Evolutionary conservation across 2,888 invertebrate species (phyloP).

Genomic region (Himalopsyche tibetana): DNA sequence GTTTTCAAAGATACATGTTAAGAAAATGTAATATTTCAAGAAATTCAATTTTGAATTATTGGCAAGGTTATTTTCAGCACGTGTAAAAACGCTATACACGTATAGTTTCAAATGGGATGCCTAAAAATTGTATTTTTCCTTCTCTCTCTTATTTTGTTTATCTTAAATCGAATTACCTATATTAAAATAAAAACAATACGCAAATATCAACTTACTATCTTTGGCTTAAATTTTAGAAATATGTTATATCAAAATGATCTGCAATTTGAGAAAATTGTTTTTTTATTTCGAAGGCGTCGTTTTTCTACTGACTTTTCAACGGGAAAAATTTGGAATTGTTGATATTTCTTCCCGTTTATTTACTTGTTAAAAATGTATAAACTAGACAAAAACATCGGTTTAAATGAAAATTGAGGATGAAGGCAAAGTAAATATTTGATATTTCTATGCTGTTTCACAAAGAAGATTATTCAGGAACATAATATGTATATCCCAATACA

Average conservation of each 20-base stretch:
- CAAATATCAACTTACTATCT: background rate
- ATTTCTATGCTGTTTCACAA: too few species aligned
- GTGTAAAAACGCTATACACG: too few species aligned
- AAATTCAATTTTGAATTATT: too few species aligned
- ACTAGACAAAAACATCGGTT: background rate
- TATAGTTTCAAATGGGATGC: too few species aligned
- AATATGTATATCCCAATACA: too few species aligned
- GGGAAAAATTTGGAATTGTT: background rate
- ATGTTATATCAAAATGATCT: background rate
- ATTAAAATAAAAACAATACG: background rate
- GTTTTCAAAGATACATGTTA: too few species aligned
- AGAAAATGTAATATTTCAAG: too few species aligned
- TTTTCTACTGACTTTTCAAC: background rate
- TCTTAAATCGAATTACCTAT: too few species aligned
- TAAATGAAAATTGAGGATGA: background rate
- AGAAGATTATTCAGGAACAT: too few species aligned
- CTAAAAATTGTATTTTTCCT: too few species aligned
- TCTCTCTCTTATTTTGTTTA: too few species aligned
- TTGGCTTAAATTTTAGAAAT: background rate
- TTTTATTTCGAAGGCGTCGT: background rate
- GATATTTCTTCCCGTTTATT: background rate
- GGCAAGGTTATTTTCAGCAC: too few species aligned
- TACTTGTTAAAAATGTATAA: background rate
- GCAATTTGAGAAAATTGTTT: background rate
- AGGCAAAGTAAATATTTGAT: background rate